These are phyloP conservation scores for Emydocephalus ijimae DNA, from an alignment of 2,113 vertebrate genomes.

Conservation along the genomic window DNA sequence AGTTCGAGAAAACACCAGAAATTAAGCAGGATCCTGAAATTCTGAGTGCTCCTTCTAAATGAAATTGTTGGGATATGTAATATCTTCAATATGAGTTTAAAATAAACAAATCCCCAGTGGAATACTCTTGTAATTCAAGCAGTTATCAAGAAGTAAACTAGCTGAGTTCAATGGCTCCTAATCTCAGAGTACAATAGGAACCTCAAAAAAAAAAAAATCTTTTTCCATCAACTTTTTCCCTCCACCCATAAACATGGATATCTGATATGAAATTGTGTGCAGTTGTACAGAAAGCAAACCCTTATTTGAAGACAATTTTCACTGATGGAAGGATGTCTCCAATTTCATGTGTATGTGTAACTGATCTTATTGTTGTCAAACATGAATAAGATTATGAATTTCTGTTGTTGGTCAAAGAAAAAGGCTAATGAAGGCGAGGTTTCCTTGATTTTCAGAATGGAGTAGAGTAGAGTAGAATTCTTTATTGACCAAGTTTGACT, in stretches of 20 bases:
- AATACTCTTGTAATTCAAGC: background rate
- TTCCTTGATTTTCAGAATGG: background rate
- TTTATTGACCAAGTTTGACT: no score
- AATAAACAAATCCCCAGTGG: background rate
- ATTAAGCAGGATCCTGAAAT: background rate
- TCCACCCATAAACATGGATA: background rate
- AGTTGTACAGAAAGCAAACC: conserved; percentile 30
- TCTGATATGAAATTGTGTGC: conserved; percentile 12
- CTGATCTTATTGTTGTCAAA: conserved; percentile 24
- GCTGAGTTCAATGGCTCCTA: background rate
- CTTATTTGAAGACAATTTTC: conserved; percentile 29
- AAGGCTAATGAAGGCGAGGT: conserved; percentile 43
- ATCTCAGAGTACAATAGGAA: background rate
- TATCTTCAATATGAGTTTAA: background rate
- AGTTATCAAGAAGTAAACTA: background rate
- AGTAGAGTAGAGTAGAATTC: no score
- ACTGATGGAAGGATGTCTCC: conserved; percentile 1
- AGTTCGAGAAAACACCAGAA: background rate
- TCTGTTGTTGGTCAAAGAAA: conserved; percentile 31
- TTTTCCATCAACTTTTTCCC: background rate
- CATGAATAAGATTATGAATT: conserved; percentile 14
- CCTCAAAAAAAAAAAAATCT: background rate
- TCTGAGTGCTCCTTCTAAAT: background rate
- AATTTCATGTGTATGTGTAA: background rate
- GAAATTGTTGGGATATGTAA: background rate